Evolutionary conservation across 2,113 vertebrate species (phyloP).

Genomic region (Percina caprodes): DNA sequence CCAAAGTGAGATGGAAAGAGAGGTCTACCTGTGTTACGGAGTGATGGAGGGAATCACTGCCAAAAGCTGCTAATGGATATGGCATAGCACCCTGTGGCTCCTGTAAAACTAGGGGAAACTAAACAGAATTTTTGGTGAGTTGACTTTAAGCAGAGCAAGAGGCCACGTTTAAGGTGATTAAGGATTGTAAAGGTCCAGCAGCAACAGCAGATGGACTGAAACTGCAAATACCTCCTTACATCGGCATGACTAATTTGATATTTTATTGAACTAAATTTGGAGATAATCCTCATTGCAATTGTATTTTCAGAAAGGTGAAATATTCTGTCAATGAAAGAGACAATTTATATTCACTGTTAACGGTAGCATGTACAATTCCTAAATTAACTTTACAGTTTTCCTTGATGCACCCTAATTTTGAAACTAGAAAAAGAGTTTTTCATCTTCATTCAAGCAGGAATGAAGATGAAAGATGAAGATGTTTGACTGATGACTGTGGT

Average conservation of each 20-base stretch:
- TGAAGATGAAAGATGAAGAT: too few species aligned
- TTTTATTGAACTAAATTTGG: background rate
- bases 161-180: background rate
- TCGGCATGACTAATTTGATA: background rate
- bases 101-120: slow-evolving; percentile 9
- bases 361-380: background rate
- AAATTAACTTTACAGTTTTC: background rate
- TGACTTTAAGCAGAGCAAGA: background rate
- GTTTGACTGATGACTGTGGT: background rate
- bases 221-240: background rate
- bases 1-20: slow-evolving; percentile 17
- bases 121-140: background rate
- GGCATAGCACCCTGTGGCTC: background rate
- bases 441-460: background rate
- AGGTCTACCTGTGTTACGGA: slow-evolving; percentile 29
- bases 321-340: background rate
- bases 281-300: background rate
- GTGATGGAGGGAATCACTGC: slow-evolving; percentile 21
- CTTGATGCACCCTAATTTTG: background rate
- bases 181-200: background rate
- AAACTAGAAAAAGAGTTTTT: background rate
- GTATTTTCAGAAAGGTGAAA: background rate
- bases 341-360: background rate
- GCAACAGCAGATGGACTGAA: background rate
- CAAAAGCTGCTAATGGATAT: slow-evolving; percentile 50